Conservation (phyloP, 2,113 vertebrate genomes). For the Hepsetus odoe region DNA sequence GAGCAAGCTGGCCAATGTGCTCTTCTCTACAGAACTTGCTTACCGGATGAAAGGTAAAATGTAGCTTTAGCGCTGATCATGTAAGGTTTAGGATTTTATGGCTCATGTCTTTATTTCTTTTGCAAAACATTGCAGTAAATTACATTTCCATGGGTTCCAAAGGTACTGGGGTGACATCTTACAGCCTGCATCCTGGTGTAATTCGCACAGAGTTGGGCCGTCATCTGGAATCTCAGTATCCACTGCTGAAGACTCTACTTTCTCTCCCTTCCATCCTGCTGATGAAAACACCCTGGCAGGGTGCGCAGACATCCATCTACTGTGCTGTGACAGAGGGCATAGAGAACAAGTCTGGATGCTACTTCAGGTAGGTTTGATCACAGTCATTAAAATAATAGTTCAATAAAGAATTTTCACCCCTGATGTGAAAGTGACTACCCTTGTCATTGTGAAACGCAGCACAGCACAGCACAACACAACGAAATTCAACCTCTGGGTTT, state of each 20-base stretch:
- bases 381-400: neutral
- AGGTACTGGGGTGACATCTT: constrained; percentile 70
- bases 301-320: constrained; percentile 73
- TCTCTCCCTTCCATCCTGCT: constrained; percentile 63
- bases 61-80: neutral
- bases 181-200: constrained; percentile 75
- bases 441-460: too few relatives aligned
- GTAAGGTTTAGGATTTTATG: neutral
- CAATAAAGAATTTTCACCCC: too few relatives aligned
- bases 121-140: too few relatives aligned
- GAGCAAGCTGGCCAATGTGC: constrained; percentile 78
- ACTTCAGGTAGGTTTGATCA: constrained; percentile 71
- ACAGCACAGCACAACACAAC: too few relatives aligned
- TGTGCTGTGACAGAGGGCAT: constrained; percentile 71
- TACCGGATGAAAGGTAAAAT: constrained; percentile 62
- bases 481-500: too few relatives aligned
- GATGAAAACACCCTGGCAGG: constrained; percentile 75
- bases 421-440: too few relatives aligned
- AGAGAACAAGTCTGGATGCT: constrained; percentile 65
- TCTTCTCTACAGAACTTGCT: constrained; percentile 74
- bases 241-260: constrained; percentile 67
- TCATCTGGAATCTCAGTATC: constrained; percentile 66
- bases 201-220: constrained; percentile 73
- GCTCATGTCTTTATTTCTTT: too few relatives aligned
- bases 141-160: constrained; percentile 42